Evolutionary conservation across 2,888 invertebrate genomes (phyloP).

Genomic region (Pristionchus maxplancki): DNA sequence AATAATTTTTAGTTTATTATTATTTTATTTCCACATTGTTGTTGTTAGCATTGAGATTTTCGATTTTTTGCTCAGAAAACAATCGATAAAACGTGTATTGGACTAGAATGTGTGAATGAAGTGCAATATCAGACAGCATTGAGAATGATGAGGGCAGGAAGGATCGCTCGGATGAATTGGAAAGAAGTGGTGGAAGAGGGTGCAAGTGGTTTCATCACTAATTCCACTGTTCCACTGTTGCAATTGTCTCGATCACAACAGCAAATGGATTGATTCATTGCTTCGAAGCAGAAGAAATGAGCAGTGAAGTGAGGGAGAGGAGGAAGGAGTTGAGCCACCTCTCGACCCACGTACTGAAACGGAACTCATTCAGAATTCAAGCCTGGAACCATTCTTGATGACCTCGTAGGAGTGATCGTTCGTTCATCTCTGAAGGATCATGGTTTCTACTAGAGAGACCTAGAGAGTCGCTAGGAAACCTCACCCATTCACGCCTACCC

Average conservation of each 20-base stretch:
- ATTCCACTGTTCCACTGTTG: background rate
- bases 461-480: no score
- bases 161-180: background rate
- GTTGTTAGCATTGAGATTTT: background rate
- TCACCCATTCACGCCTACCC: background rate
- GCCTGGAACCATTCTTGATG: no score
- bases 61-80: background rate
- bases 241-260: slow-evolving; percentile 28
- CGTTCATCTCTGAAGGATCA: no score
- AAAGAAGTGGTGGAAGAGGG: background rate
- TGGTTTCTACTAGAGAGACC: no score
- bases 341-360: background rate
- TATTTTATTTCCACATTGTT: background rate
- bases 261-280: slow-evolving; percentile 1
- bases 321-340: background rate
- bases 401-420: no score
- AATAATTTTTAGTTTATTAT: background rate
- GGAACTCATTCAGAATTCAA: no score
- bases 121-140: background rate
- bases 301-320: background rate
- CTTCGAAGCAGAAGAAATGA: background rate
- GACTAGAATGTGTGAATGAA: background rate
- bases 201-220: background rate
- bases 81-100: slow-evolving; percentile 6
- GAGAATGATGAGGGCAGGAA: background rate